Evolutionary conservation across 2,888 invertebrate genomes (phyloP).

Genomic region (Gari tellinella): DNA sequence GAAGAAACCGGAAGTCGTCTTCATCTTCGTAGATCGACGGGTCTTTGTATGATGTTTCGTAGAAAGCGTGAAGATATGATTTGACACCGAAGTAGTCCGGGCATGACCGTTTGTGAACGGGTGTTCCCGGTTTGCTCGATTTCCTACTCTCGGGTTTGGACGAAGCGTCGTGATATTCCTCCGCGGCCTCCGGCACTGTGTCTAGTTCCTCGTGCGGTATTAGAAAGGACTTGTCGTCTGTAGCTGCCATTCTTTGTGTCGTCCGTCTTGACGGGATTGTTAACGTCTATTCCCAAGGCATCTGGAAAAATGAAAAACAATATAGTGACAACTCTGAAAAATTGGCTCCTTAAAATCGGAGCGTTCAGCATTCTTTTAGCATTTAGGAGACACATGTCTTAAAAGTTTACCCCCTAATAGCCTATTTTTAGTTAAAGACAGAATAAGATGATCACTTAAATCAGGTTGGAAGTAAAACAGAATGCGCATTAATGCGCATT

Average conservation of each 20-base stretch:
- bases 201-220: constrained; percentile 24
- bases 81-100: constrained; percentile 85
- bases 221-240: constrained; percentile 37
- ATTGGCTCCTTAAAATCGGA: too few species aligned
- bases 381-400: too few species aligned
- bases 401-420: too few species aligned
- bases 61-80: constrained; percentile 86
- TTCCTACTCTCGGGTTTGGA: constrained; percentile 47
- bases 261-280: not conserved
- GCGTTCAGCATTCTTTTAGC: too few species aligned
- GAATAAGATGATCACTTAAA: too few species aligned
- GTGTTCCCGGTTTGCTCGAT: constrained; percentile 29
- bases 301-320: too few species aligned
- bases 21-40: constrained; percentile 82
- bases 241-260: constrained; percentile 30
- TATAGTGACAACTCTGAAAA: too few species aligned
- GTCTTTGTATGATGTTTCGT: constrained; percentile 79
- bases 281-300: too few species aligned
- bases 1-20: constrained; percentile 83
- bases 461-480: too few species aligned
- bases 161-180: constrained; percentile 60
- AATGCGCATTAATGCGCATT: too few species aligned
- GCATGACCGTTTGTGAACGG: constrained; percentile 80
- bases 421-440: too few species aligned
- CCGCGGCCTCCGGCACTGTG: constrained; percentile 41